Evolutionary conservation across 2,113 vertebrate species (phyloP).

Genomic region (Gasterosteus nipponicus): DNA sequence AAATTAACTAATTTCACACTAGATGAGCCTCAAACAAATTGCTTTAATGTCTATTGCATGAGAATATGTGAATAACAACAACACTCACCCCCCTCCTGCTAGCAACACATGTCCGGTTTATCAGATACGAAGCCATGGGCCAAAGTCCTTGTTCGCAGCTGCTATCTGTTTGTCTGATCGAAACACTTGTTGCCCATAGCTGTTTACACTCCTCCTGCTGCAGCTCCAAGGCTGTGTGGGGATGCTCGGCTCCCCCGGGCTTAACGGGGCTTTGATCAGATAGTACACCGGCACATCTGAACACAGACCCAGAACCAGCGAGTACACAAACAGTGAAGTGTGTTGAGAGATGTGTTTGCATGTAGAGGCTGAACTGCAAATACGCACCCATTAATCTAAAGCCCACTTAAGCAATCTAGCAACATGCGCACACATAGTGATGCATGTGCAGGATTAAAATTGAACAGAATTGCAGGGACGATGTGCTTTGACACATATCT

Average conservation of each 20-base stretch:
- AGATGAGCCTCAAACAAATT: slow-evolving; percentile 16
- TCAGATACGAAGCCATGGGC: slow-evolving; percentile 69
- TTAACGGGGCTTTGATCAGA: slow-evolving; percentile 63
- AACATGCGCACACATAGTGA: neutral
- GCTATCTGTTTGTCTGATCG: slow-evolving; percentile 73
- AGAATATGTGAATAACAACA: slow-evolving; percentile 1
- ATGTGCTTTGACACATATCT: slow-evolving; percentile 4
- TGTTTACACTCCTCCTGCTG: slow-evolving; percentile 77
- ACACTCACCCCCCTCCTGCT: slow-evolving; percentile 12
- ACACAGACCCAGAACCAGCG: slow-evolving; percentile 12
- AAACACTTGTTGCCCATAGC: slow-evolving; percentile 66
- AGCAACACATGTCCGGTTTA: slow-evolving; percentile 61
- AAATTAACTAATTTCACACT: neutral
- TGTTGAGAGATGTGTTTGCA: slow-evolving; percentile 4
- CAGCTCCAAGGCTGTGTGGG: slow-evolving; percentile 50
- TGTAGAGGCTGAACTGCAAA: neutral
- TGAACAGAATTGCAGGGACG: neutral
- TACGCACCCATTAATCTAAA: neutral
- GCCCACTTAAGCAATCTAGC: neutral
- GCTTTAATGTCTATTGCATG: slow-evolving; percentile 12
- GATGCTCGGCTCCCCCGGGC: slow-evolving; percentile 46
- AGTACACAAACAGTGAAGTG: slow-evolving; percentile 1
- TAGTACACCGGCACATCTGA: slow-evolving; percentile 44
- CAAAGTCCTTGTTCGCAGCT: slow-evolving; percentile 60
- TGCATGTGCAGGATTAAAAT: slow-evolving; percentile 12